These are phyloP conservation scores for Cephalopterus ornatus DNA, from an alignment of 2,113 vertebrate genomes.

Conservation along the genomic window DNA sequence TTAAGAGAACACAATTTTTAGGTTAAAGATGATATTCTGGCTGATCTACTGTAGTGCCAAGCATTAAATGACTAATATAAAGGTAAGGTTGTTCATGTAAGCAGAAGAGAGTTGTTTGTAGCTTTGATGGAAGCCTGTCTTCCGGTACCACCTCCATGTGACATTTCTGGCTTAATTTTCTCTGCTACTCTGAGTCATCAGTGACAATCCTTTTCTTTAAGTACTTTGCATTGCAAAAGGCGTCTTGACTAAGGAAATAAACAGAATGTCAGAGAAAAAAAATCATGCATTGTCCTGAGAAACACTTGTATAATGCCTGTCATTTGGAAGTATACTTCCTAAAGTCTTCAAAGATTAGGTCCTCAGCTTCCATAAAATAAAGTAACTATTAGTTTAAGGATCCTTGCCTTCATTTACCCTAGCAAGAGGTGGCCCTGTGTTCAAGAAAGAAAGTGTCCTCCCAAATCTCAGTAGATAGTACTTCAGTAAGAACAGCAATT, in stretches of 20 bases:
- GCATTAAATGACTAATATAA: neutral
- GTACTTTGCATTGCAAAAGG: neutral
- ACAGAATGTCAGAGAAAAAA: neutral
- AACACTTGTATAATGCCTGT: neutral
- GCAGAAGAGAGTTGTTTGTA: neutral
- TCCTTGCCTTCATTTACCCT: neutral
- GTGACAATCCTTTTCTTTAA: neutral
- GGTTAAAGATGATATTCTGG: neutral
- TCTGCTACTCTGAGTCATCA: neutral
- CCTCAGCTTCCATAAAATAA: neutral
- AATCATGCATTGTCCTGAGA: neutral
- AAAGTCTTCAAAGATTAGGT: neutral
- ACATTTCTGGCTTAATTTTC: slow-evolving; percentile 9
- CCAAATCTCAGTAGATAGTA: neutral
- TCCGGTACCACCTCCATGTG: neutral
- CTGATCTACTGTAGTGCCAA: neutral
- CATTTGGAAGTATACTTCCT: neutral
- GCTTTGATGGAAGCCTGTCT: neutral
- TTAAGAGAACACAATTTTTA: neutral
- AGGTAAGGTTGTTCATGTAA: neutral
- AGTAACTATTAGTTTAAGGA: neutral
- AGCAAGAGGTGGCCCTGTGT: neutral
- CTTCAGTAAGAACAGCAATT: neutral
- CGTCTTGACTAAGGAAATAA: neutral
- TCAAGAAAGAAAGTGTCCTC: neutral